Evolutionary conservation across 2,113 vertebrate genomes (phyloP).

Genomic region (Osmerus eperlanus): DNA sequence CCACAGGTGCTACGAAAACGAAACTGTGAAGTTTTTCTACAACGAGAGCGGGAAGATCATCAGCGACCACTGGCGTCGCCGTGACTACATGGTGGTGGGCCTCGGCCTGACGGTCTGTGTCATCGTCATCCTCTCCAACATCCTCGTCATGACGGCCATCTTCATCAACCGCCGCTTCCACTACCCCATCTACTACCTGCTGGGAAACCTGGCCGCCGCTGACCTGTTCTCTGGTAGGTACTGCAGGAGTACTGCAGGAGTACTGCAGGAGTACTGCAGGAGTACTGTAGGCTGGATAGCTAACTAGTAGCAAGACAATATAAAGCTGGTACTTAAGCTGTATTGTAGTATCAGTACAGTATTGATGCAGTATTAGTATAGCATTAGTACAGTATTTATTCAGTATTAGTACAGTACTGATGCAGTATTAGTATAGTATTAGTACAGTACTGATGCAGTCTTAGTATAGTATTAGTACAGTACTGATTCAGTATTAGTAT

Average conservation of each 20-base stretch:
- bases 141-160: conserved; percentile 88
- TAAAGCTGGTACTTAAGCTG: too few relatives aligned
- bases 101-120: conserved; percentile 87
- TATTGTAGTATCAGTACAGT: too few relatives aligned
- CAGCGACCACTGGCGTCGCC: conserved; percentile 35
- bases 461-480: too few relatives aligned
- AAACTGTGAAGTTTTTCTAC: conserved; percentile 60
- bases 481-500: too few relatives aligned
- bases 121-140: conserved; percentile 90
- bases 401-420: too few relatives aligned
- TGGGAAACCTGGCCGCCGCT: conserved; percentile 90
- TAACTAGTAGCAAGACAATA: too few relatives aligned
- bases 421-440: too few relatives aligned
- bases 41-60: conserved; percentile 57
- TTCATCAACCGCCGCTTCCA: conserved; percentile 90
- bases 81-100: conserved; percentile 77
- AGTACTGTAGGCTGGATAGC: neutral
- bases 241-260: neutral
- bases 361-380: too few relatives aligned
- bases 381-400: too few relatives aligned
- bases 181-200: conserved; percentile 92
- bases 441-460: too few relatives aligned
- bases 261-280: neutral
- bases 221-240: conserved; percentile 86
- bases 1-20: conserved; percentile 46